Base-by-base conservation (phyloP, 2,113 vertebrate genomes). In the Phoxinus phoxinus region DNA sequence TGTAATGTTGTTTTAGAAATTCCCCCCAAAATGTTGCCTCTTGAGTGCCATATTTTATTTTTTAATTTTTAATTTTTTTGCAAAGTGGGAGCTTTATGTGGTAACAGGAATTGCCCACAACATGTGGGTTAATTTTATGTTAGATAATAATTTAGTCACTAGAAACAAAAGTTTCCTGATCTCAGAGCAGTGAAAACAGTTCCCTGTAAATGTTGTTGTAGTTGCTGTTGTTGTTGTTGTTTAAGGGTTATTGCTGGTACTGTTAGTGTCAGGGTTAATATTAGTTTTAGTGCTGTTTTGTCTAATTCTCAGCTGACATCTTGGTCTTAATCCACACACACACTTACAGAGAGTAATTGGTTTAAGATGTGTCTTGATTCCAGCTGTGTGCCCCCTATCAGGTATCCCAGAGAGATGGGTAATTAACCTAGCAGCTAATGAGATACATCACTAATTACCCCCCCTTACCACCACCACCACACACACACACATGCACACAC, bases 361-460 rank as follows among this genome's bases (percentile, higher is more conserved):
- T 86, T 71, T 81, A 80, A 74, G 78, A 81, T 83, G 81, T 41
- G 81, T 83, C 81, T 83, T 83, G 81, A 83, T 83, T 83, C 65
- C 81, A 83, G 81, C 81, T 72, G 65, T 83, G 81, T 71, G 81
- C 81, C 67, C 48, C 67, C 67, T 83, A 83, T 83, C 81, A 83
- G 78, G 85, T 81, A 51, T 86, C 78, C 78, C 78, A 81, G 72
- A 86, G 85, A 75, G 78, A 81, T 58, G 67, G 53, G 35, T 81
- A 86, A 81, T 86, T 86, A 86, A 74, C 67, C 78, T 65, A 75
- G 69, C 85, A 81, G 56, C 85, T 81, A 81, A 86, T 86, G 69
- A 86, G 67, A 72, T 86, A 63, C 41, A 73, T 75, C 44, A 75
- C 78, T 81, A 86, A 65, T 83, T 82, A 76, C 30, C 67, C 69